A percentile compares a stretch with the other conserved stretches of the same genome.
Evolutionary conservation across 2,797 vertebrate species (phyloP).

Genomic region (Lemur catta): DNA sequence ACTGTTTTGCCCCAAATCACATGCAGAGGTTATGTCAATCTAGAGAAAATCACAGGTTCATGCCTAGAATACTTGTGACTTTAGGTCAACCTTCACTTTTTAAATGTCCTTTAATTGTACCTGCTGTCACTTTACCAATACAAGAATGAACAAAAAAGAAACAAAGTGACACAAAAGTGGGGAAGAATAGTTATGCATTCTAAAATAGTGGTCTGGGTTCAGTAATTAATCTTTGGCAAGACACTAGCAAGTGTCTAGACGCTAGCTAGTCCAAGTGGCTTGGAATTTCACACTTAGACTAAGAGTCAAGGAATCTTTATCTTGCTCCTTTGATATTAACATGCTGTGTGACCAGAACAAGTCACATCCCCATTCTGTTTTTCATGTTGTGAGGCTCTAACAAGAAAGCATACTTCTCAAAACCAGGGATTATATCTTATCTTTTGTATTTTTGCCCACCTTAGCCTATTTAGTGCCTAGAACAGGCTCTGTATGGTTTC

Average conservation of each 20-base stretch:
- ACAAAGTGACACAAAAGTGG: background rate
- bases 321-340: background rate
- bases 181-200: background rate
- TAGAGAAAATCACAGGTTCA: background rate
- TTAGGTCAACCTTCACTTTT: conserved; percentile 3
- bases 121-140: background rate
- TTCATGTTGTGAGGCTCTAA: background rate
- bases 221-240: background rate
- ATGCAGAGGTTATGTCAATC: background rate
- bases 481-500: background rate
- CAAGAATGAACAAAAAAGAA: conserved; percentile 11
- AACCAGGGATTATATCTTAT: background rate
- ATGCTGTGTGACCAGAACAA: background rate
- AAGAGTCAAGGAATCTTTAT: conserved; percentile 18
- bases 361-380: background rate
- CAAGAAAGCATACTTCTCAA: conserved; percentile 5
- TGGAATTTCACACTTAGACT: background rate
- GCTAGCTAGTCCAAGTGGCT: background rate
- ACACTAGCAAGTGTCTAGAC: background rate
- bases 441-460: background rate
- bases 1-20: conserved; percentile 9
- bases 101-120: background rate
- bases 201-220: background rate
- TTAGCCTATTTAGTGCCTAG: background rate
- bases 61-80: background rate